These are phyloP conservation scores for Branchipolynoe longqiensis DNA, from an alignment of 2,888 invertebrate genomes.

Conservation along the genomic window DNA sequence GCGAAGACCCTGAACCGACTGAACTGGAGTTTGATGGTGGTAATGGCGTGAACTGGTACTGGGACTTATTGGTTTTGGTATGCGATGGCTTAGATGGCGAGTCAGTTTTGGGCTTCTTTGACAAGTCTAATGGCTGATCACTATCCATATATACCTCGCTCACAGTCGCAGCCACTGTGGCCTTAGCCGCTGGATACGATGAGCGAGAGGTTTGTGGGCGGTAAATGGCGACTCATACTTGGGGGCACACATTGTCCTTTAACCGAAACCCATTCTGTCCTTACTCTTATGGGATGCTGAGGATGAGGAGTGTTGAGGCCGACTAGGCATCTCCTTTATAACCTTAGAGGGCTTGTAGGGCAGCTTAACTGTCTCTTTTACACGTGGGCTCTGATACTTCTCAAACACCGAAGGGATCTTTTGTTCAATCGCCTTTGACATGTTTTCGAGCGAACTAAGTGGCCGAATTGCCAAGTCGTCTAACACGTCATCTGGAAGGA, in stretches of 20 bases:
- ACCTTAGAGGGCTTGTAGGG: constrained; percentile 38
- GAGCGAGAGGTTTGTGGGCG: constrained; percentile 17
- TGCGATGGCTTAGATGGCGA: constrained; percentile 5
- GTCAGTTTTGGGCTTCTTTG: constrained; percentile 60
- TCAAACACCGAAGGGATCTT: constrained; percentile 52
- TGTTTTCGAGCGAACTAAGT: constrained; percentile 49
- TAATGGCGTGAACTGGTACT: constrained; percentile 43
- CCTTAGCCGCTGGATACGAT: background rate
- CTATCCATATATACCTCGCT: constrained; percentile 15
- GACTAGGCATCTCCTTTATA: constrained; percentile 42
- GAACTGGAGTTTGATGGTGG: background rate
- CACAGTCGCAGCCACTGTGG: too few relatives aligned
- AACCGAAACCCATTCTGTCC: background rate
- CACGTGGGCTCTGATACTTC: constrained; percentile 31
- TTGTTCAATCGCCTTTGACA: constrained; percentile 44
- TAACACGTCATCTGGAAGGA: constrained; percentile 23
- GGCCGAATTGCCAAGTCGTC: constrained; percentile 45
- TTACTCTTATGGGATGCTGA: constrained; percentile 11
- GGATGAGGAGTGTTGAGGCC: background rate
- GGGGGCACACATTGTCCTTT: constrained; percentile 48
- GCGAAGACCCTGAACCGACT: constrained; percentile 54
- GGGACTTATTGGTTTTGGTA: constrained; percentile 20
- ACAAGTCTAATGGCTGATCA: constrained; percentile 65
- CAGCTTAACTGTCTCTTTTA: constrained; percentile 48
- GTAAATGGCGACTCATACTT: constrained; percentile 22